phyloP scores from a whole-genome alignment of 2,888 invertebrate genomes.

The Oconnorella tubifera region DNA sequence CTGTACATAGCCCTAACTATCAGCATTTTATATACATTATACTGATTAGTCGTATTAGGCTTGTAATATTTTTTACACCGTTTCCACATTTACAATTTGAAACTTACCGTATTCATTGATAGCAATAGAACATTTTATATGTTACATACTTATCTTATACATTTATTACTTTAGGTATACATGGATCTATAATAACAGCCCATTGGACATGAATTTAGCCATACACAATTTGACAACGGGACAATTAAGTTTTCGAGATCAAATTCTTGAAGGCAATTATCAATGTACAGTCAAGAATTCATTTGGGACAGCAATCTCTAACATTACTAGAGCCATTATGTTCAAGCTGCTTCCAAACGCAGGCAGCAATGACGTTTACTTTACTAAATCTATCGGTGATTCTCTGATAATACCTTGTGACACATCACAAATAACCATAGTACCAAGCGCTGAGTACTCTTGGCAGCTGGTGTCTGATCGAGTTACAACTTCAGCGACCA shows the following conservation, averaged over 20 bases:
- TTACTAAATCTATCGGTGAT: neutral
- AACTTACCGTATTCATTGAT: too few species aligned
- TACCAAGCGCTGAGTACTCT: neutral
- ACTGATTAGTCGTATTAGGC: too few species aligned
- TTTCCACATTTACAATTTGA: too few species aligned
- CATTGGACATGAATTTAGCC: neutral
- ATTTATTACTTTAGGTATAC: conserved; percentile 1
- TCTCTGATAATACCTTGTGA: neutral
- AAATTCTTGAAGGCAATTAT: conserved; percentile 2
- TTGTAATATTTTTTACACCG: too few species aligned
- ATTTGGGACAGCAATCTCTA: conserved; percentile 8
- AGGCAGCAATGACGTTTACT: neutral
- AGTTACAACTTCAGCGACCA: neutral
- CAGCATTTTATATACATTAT: too few species aligned
- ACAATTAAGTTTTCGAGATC: neutral
- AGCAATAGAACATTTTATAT: too few species aligned
- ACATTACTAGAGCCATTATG: neutral
- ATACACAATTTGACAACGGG: neutral
- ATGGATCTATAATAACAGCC: neutral
- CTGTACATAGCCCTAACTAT: too few species aligned
- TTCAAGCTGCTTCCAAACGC: neutral
- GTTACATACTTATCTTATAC: too few species aligned
- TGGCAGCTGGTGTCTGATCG: conserved; percentile 3
- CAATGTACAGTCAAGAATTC: conserved; percentile 8
- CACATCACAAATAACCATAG: neutral